Conservation (phyloP, 2,888 invertebrate species). For the Lacanobia wlatinum region DNA sequence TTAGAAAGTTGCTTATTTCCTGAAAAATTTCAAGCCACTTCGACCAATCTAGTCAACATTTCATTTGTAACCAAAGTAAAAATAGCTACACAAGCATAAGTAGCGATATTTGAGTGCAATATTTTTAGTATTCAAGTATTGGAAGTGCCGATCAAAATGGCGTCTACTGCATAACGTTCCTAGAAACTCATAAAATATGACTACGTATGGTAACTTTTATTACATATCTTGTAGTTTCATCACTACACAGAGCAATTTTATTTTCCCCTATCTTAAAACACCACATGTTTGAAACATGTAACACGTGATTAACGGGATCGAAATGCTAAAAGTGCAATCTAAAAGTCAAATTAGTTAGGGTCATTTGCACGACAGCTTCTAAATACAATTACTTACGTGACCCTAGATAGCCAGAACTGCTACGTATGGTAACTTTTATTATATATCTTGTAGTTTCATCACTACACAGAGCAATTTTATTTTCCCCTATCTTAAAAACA, state of each 20-base stretch:
- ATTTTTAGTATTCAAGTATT: conserved; percentile 8
- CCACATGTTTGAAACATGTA: conserved; percentile 4
- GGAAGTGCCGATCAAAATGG: background rate
- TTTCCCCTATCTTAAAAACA: background rate
- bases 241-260: background rate
- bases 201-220: background rate
- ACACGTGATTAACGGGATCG: background rate
- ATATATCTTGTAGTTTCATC: no score
- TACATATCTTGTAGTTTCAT: no score
- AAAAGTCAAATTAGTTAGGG: conserved; percentile 15
- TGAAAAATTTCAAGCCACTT: background rate
- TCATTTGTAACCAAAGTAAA: background rate
- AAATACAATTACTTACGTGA: background rate
- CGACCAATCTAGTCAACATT: background rate
- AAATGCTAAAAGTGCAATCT: conserved; percentile 24
- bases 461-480: background rate
- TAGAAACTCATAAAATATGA: conserved; percentile 15
- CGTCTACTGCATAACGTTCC: conserved; percentile 5
- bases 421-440: no score
- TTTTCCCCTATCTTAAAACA: background rate
- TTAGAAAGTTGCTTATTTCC: no score
- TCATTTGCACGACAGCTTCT: conserved; percentile 4
- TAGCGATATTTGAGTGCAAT: background rate
- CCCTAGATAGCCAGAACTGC: background rate
- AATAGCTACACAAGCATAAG: background rate